These are phyloP conservation scores for Lepidothrix coronata DNA, from an alignment of 2,113 vertebrate species.

Conservation along the genomic window DNA sequence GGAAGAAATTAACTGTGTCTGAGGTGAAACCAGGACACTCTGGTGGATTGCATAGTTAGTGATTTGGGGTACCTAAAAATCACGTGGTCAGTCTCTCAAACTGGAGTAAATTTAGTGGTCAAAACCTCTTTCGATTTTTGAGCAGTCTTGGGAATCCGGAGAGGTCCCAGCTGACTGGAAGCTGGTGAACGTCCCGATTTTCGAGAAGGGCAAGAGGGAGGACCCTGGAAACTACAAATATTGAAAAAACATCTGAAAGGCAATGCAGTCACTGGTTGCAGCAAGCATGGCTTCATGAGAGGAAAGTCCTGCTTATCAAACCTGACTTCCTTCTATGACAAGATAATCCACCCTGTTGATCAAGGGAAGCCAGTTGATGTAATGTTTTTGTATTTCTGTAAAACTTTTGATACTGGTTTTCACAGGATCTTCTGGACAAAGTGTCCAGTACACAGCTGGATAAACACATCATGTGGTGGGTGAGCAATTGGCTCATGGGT, in stretches of 20 bases:
- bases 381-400: not conserved
- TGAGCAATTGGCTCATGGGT: not conserved
- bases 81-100: not conserved
- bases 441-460: not conserved
- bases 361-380: not conserved
- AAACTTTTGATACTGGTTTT: not conserved
- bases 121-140: not conserved
- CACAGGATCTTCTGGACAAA: not conserved
- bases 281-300: not conserved
- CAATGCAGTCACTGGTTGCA: not conserved
- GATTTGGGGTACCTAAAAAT: not conserved
- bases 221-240: not conserved
- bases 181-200: not conserved
- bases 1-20: not conserved
- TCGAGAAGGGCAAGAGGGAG: not conserved
- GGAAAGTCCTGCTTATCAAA: not conserved
- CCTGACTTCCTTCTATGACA: too few species aligned
- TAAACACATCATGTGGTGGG: not conserved
- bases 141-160: not conserved
- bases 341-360: not conserved
- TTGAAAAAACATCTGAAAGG: not conserved
- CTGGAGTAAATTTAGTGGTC: not conserved
- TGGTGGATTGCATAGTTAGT: not conserved
- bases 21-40: not conserved
- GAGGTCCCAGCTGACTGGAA: not conserved